phyloP scores from a whole-genome alignment of 2,113 vertebrate genomes.

The Poeciliopsis prolifica region DNA sequence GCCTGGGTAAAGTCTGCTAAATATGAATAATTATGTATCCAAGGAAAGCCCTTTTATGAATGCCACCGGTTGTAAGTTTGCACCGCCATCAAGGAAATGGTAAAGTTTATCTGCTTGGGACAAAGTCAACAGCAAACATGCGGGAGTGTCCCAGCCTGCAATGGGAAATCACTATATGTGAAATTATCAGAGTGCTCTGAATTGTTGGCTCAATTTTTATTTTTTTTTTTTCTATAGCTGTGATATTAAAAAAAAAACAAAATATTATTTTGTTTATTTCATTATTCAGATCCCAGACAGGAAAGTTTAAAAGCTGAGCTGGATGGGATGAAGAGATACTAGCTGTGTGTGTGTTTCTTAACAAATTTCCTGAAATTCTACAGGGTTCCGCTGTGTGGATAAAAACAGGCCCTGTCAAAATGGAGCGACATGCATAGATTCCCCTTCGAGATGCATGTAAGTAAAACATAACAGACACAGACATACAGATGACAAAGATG shows the following conservation, averaged over 20 bases:
- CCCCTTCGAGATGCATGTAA: slow-evolving; percentile 81
- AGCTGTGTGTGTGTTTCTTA: slow-evolving; percentile 34
- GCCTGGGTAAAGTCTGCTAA: background rate
- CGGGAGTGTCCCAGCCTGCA: slow-evolving; percentile 39
- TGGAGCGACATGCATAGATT: slow-evolving; percentile 81
- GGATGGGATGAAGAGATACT: background rate
- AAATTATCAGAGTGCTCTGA: background rate
- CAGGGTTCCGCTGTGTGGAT: slow-evolving; percentile 80
- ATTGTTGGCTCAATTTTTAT: background rate
- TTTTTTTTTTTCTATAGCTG: background rate
- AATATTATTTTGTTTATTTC: background rate
- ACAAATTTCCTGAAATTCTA: slow-evolving; percentile 53
- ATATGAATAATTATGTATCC: background rate
- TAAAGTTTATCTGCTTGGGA: slow-evolving; percentile 38
- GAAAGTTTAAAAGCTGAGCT: background rate
- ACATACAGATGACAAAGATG: background rate
- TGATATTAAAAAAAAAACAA: background rate
- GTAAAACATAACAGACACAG: slow-evolving; percentile 41
- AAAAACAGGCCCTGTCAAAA: slow-evolving; percentile 80
- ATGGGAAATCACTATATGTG: background rate
- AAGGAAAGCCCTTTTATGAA: background rate
- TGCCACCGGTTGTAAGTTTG: background rate
- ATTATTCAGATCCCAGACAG: background rate
- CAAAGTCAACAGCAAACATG: slow-evolving; percentile 39
- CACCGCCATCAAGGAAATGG: slow-evolving; percentile 22